A percentile compares a stretch with the other conserved stretches of the same genome.
These are phyloP conservation scores for Phalacrocorax pelagicus DNA, from an alignment of 2,113 vertebrate species.

Conservation along the genomic window DNA sequence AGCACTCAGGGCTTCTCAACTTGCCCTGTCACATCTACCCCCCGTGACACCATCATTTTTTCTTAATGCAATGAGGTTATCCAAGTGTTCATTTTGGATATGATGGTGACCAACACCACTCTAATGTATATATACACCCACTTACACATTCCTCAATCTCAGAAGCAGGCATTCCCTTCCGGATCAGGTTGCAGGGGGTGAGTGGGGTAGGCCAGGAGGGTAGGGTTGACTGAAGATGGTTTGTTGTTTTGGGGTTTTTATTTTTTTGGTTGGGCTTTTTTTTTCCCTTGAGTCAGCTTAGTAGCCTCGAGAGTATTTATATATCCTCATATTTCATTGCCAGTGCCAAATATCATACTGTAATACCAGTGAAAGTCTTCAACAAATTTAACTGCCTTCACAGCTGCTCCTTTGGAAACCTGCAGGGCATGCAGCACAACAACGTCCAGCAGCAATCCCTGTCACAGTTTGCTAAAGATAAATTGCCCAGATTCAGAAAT, in stretches of 20 bases:
- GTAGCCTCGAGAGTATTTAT: not conserved
- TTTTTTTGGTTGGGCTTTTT: not conserved
- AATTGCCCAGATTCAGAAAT: not conserved
- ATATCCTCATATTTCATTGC: not conserved
- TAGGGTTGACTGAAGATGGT: not conserved
- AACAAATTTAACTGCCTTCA: not conserved
- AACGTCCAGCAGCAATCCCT: not conserved
- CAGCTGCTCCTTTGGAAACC: slow-evolving; percentile 13
- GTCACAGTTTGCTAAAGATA: not conserved
- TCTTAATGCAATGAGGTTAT: not conserved
- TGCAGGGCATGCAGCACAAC: not conserved
- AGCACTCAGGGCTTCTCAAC: not conserved
- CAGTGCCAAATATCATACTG: not conserved
- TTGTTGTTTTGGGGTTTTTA: no score
- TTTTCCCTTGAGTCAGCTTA: not conserved
- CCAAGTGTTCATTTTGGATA: not conserved
- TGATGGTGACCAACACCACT: not conserved
- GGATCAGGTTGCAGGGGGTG: not conserved
- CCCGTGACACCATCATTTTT: not conserved
- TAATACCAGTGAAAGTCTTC: not conserved
- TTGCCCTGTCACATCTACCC: not conserved
- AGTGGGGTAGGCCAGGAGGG: no score
- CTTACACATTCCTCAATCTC: not conserved
- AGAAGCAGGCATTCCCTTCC: not conserved
- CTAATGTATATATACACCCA: not conserved